phyloP scores from a whole-genome alignment of 2,113 vertebrate species.

The Apteryx owenii region DNA sequence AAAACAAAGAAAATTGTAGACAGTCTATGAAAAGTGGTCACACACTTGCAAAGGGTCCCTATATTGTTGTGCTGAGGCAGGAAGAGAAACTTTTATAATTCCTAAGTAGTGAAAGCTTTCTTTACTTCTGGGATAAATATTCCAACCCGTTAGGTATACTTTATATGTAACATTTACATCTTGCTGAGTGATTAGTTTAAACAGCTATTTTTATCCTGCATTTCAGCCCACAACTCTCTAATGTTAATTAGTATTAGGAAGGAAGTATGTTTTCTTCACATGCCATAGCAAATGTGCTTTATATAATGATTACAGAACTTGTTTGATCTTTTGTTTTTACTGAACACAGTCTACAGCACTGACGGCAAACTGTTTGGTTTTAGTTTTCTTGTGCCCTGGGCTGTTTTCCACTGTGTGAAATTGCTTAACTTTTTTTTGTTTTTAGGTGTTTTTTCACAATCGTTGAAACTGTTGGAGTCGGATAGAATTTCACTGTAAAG shows the following conservation, averaged over 20 bases:
- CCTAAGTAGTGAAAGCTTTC: constrained; percentile 61
- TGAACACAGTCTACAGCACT: constrained; percentile 65
- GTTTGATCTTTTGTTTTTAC: constrained; percentile 72
- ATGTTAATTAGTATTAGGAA: constrained; percentile 74
- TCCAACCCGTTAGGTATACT: constrained; percentile 71
- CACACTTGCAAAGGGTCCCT: neutral
- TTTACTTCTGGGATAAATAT: constrained; percentile 71
- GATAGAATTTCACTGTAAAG: constrained; percentile 72
- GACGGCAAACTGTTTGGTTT: constrained; percentile 72
- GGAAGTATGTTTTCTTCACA: constrained; percentile 68
- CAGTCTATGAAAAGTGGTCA: neutral
- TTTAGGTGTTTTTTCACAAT: constrained; percentile 77
- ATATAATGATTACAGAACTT: constrained; percentile 64
- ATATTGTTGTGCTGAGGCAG: constrained; percentile 16
- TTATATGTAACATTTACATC: constrained; percentile 61
- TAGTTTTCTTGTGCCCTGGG: constrained; percentile 76
- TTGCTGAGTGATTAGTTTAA: constrained; percentile 44
- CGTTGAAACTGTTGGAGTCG: constrained; percentile 71
- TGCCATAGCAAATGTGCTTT: constrained; percentile 67
- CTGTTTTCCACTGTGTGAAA: constrained; percentile 76
- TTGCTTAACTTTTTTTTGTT: constrained; percentile 71
- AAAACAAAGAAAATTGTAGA: neutral
- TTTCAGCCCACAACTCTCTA: constrained; percentile 51
- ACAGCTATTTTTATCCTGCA: constrained; percentile 52
- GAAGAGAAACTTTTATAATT: constrained; percentile 65